Conservation (phyloP, 23 tunicate genomes). For the Phallusia fumigata region DNA sequence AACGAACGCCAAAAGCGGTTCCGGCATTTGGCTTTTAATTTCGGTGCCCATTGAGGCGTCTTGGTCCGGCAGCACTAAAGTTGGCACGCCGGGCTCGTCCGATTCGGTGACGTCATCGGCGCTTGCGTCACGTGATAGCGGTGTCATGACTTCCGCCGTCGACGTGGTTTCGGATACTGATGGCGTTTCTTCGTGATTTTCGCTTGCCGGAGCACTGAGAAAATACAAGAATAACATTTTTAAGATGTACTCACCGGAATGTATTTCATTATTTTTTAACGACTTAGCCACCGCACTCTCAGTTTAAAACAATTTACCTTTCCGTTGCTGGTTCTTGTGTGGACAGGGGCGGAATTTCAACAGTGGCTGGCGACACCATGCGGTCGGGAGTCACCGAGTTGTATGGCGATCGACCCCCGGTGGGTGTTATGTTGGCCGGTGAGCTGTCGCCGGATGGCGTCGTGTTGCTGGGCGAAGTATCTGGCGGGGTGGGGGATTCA, state of each 20-base stretch:
- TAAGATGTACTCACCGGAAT: no score
- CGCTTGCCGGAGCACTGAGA: not conserved
- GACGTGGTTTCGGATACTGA: no score
- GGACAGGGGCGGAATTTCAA: not conserved
- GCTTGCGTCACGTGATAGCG: not conserved
- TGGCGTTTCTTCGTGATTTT: not conserved
- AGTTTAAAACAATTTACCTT: no score
- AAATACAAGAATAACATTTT: not conserved
- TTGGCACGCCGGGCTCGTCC: not conserved
- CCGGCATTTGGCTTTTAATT: not conserved
- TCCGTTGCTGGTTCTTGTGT: not conserved
- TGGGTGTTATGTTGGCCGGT: constrained; percentile 39
- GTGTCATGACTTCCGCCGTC: not conserved
- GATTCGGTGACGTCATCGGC: not conserved
- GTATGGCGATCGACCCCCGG: constrained; percentile 19
- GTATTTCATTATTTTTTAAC: no score
- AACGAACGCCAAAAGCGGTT: not conserved
- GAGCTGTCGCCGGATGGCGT: constrained; percentile 26
- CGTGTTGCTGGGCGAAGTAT: not conserved
- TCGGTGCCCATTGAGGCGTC: not conserved
- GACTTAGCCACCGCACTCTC: no score
- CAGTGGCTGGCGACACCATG: not conserved
- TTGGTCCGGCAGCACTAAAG: not conserved
- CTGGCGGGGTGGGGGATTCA: constrained; percentile 27
- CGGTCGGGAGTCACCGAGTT: not conserved